Evolutionary conservation across 2,797 vertebrate species (phyloP).

Genomic region (Gallinago solitaria): DNA sequence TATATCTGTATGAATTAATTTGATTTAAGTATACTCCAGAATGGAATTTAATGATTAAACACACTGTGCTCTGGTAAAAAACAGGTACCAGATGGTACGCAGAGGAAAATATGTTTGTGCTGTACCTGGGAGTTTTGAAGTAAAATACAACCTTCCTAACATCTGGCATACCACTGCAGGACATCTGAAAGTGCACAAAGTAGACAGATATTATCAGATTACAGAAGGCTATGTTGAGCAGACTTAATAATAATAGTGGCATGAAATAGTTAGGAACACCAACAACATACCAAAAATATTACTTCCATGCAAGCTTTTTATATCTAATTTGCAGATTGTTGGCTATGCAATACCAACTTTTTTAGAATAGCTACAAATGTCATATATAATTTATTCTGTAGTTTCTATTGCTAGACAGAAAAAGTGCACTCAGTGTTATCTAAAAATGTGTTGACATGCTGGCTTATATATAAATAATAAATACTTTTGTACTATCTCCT

Average conservation of each 20-base stretch:
- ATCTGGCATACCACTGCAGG: slow-evolving; percentile 28
- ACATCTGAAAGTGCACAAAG: slow-evolving; percentile 18
- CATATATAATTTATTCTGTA: slow-evolving; percentile 70
- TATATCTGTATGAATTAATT: slow-evolving; percentile 37
- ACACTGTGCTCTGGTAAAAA: slow-evolving; percentile 15
- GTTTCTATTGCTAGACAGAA: slow-evolving; percentile 65
- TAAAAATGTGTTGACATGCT: slow-evolving; percentile 72
- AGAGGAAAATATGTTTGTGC: not conserved
- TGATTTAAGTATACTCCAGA: slow-evolving; percentile 15
- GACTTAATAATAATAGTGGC: not conserved
- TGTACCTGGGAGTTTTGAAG: slow-evolving; percentile 38
- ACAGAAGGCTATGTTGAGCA: not conserved
- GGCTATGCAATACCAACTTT: slow-evolving; percentile 42
- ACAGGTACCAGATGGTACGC: slow-evolving; percentile 21
- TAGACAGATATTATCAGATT: not conserved
- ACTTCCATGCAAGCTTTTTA: not conserved
- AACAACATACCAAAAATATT: not conserved
- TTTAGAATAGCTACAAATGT: slow-evolving; percentile 68
- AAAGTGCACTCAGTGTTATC: slow-evolving; percentile 43
- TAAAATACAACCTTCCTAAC: slow-evolving; percentile 36
- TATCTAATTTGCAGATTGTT: slow-evolving; percentile 31
- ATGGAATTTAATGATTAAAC: slow-evolving; percentile 22
- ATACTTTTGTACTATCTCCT: slow-evolving; percentile 69
- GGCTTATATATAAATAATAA: slow-evolving; percentile 72
- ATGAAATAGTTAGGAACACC: not conserved